These are phyloP conservation scores for Macaria liturata DNA, from an alignment of 2,888 invertebrate genomes.

Conservation along the genomic window DNA sequence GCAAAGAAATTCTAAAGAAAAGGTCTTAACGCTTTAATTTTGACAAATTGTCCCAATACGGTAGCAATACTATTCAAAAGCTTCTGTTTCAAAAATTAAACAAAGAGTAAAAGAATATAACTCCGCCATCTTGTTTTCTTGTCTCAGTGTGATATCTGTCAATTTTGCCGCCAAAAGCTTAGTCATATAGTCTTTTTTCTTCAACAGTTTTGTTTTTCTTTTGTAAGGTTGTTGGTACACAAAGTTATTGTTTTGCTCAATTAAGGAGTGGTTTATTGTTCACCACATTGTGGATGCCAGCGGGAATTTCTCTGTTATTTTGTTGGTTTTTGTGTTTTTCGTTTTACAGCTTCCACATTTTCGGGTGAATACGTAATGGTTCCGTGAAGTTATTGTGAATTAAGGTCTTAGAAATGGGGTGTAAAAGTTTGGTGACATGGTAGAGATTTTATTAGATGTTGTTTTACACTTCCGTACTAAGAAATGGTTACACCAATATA, in stretches of 20 bases:
- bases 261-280: conserved; percentile 70
- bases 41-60: conserved; percentile 61
- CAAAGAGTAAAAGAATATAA: conserved; percentile 16
- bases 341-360: conserved; percentile 74
- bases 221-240: conserved; percentile 60
- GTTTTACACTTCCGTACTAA: too few species aligned
- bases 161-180: conserved; percentile 67
- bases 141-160: conserved; percentile 66
- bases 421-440: too few species aligned
- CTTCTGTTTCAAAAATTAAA: conserved; percentile 24
- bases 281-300: conserved; percentile 50
- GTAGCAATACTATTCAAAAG: conserved; percentile 55
- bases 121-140: conserved; percentile 54
- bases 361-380: conserved; percentile 53
- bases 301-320: conserved; percentile 67
- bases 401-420: conserved; percentile 6
- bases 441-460: too few species aligned
- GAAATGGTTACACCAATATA: too few species aligned
- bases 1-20: conserved; percentile 26
- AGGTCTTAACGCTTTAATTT: conserved; percentile 61
- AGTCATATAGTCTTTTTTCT: conserved; percentile 46
- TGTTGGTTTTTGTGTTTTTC: conserved; percentile 42
- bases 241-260: conserved; percentile 74
- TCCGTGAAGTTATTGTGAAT: conserved; percentile 41
- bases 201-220: conserved; percentile 43